Percentiles rank a stretch among this genome's conserved stretches.
Conservation (phyloP, 2,797 vertebrate genomes). For the Pachyuromys duprasi region DNA sequence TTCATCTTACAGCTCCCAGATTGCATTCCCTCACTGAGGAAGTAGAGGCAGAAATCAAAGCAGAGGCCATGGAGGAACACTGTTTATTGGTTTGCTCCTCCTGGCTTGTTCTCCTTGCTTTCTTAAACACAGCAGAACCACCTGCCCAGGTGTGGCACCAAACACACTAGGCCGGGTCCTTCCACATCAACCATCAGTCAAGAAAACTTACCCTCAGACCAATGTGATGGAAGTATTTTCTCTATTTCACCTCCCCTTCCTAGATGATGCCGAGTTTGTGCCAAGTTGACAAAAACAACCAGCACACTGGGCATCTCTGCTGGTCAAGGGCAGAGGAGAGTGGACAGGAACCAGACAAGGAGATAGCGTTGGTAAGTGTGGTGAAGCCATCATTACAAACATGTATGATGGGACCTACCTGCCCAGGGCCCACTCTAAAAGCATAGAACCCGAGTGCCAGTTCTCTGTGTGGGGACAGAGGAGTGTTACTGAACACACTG, state of each 20-base stretch:
- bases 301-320: background rate
- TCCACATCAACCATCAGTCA: background rate
- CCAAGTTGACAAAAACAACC: background rate
- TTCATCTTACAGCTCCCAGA: background rate
- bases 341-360: background rate
- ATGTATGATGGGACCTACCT: background rate
- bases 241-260: background rate
- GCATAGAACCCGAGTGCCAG: background rate
- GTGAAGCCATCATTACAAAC: background rate
- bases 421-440: background rate
- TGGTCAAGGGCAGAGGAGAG: background rate
- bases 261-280: background rate
- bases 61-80: background rate
- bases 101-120: background rate
- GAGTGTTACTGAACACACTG: background rate
- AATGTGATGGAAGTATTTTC: background rate
- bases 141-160: no score
- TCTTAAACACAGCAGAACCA: background rate
- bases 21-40: background rate
- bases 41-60: background rate
- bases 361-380: background rate
- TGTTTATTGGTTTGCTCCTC: no score
- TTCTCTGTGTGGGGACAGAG: no score
- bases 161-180: background rate
- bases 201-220: background rate